Evolutionary conservation across 2,113 vertebrate species (phyloP).

Genomic region (Saguinus imperator): DNA sequence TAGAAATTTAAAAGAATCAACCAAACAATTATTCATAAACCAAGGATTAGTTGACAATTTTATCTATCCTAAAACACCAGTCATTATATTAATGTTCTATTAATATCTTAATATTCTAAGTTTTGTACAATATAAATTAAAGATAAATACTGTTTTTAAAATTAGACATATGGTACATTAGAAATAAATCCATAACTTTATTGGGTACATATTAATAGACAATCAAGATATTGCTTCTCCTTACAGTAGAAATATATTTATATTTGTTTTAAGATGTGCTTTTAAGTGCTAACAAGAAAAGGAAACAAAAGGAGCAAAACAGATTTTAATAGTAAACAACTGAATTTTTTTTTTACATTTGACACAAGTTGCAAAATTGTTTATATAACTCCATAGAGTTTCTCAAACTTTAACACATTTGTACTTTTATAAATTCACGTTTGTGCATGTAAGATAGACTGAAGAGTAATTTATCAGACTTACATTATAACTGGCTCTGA

Average conservation of each 20-base stretch:
- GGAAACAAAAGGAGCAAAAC: neutral
- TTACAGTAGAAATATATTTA: neutral
- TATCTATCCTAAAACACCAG: neutral
- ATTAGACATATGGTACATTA: neutral
- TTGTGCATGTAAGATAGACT: neutral
- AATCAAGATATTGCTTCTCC: neutral
- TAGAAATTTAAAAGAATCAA: neutral
- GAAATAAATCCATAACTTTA: neutral
- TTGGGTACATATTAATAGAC: neutral
- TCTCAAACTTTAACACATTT: neutral
- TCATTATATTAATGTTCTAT: neutral
- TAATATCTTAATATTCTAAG: neutral
- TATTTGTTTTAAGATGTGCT: neutral
- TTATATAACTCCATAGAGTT: neutral
- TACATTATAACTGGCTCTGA: neutral
- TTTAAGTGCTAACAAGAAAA: neutral
- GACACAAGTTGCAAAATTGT: neutral
- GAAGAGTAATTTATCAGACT: constrained; percentile 6
- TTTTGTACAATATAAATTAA: neutral
- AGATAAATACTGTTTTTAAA: neutral
- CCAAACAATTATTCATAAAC: neutral
- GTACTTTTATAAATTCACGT: neutral
- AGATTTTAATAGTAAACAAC: neutral
- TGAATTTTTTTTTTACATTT: neutral
- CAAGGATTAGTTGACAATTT: neutral